Conservation (phyloP, 2,888 invertebrate species). For the Yponomeuta cagnagella region DNA sequence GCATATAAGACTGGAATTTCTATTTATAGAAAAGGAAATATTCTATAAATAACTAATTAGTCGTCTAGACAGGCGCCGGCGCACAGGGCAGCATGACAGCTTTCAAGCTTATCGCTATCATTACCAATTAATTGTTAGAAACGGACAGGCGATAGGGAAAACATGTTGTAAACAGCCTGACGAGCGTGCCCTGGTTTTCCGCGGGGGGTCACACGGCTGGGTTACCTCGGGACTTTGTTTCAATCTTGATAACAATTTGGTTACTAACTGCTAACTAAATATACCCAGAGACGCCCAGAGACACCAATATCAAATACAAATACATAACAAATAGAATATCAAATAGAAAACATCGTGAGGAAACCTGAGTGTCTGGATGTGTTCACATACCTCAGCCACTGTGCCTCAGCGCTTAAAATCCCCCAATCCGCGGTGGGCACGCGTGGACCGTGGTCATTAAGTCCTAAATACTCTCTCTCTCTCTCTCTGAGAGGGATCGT, state of each 20-base stretch:
- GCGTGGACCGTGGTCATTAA: too few species aligned
- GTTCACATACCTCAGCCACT: too few species aligned
- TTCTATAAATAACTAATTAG: neutral
- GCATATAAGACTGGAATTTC: neutral
- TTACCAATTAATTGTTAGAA: slow-evolving; percentile 48
- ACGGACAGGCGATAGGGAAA: slow-evolving; percentile 41
- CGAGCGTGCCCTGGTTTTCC: slow-evolving; percentile 24
- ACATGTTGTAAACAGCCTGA: slow-evolving; percentile 34
- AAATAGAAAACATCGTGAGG: too few species aligned
- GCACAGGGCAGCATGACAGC: slow-evolving; percentile 35
- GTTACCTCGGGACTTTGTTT: slow-evolving; percentile 7
- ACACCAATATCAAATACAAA: too few species aligned
- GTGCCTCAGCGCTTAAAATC: too few species aligned
- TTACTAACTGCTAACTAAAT: too few species aligned
- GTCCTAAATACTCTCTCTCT: too few species aligned
- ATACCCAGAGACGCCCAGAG: too few species aligned
- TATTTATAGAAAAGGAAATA: neutral
- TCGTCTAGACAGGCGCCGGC: slow-evolving; percentile 13
- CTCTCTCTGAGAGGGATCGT: too few species aligned
- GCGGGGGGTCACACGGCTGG: slow-evolving; percentile 19
- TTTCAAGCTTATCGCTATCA: slow-evolving; percentile 41
- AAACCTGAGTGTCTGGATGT: too few species aligned
- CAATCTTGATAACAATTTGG: neutral
- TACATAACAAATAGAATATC: too few species aligned
- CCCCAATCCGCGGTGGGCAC: too few species aligned